Evolutionary conservation across 2,888 invertebrate genomes (phyloP).

Genomic region (Belgica antarctica): DNA sequence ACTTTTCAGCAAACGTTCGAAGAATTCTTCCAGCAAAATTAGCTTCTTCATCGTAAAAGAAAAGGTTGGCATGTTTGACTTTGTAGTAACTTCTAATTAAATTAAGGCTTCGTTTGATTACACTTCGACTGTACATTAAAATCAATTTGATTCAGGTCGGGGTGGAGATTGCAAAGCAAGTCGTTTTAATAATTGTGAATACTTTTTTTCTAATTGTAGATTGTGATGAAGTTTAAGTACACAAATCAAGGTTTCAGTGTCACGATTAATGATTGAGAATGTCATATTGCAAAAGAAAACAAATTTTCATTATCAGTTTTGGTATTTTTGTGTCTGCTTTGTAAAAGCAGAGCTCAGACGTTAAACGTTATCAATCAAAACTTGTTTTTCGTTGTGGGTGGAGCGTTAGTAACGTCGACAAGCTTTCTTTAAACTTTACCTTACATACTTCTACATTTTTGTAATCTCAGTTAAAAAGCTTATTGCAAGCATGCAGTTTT

Average conservation of each 20-base stretch:
- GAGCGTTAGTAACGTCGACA: too few relatives aligned
- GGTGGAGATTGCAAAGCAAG: background rate
- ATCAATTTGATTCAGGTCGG: conserved; percentile 16
- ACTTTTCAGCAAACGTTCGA: background rate
- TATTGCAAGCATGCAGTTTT: too few relatives aligned
- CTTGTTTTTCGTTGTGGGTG: too few relatives aligned
- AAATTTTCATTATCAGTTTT: background rate
- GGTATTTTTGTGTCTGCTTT: background rate
- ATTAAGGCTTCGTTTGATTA: conserved; percentile 25
- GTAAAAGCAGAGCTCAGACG: background rate
- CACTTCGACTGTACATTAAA: background rate
- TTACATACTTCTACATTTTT: too few relatives aligned
- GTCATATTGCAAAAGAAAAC: background rate
- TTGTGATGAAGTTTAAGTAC: background rate
- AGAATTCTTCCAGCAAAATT: background rate
- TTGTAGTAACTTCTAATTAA: conserved; percentile 14
- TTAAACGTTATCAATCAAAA: background rate
- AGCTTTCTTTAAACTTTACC: too few relatives aligned
- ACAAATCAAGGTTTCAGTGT: background rate
- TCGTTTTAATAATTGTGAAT: background rate
- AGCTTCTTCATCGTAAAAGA: background rate
- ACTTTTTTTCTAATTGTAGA: background rate
- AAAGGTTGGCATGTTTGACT: background rate
- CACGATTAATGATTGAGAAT: background rate
- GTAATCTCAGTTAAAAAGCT: too few relatives aligned